A percentile compares a stretch with the other conserved stretches of the same genome.
These are phyloP conservation scores for Otolemur garnettii DNA, from an alignment of 2,113 vertebrate species.

Conservation along the genomic window DNA sequence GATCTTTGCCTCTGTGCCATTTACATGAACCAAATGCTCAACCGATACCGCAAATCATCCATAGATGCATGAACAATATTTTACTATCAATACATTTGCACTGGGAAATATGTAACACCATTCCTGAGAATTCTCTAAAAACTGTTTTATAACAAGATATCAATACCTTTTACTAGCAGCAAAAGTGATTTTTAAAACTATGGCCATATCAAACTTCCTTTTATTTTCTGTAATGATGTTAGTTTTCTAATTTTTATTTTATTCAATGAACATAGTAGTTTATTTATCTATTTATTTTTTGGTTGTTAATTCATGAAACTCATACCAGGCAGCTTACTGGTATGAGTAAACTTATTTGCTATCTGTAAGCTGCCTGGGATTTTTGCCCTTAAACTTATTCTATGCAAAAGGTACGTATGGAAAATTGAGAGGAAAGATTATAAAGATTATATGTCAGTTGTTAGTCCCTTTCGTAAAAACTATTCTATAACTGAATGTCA, in stretches of 20 bases:
- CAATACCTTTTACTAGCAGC: neutral
- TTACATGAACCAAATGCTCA: neutral
- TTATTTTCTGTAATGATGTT: slow-evolving; percentile 13
- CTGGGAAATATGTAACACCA: neutral
- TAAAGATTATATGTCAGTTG: neutral
- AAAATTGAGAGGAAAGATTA: neutral
- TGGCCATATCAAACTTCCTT: neutral
- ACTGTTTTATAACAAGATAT: neutral
- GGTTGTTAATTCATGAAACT: slow-evolving; percentile 31
- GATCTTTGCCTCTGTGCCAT: neutral
- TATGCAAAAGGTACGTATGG: neutral
- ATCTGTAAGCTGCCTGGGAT: neutral
- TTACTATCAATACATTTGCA: neutral
- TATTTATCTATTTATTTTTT: neutral
- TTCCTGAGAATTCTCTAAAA: slow-evolving; percentile 4
- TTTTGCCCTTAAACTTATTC: slow-evolving; percentile 11
- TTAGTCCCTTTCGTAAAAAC: neutral
- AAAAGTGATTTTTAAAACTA: neutral
- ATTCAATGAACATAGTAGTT: neutral
- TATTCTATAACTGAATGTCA: neutral
- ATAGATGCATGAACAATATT: neutral
- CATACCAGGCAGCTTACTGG: neutral
- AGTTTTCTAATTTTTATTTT: neutral
- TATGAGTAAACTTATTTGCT: neutral
- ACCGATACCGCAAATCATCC: neutral